Conservation (phyloP, 2,888 invertebrate genomes). For the Teinopalpus imperialis region DNA sequence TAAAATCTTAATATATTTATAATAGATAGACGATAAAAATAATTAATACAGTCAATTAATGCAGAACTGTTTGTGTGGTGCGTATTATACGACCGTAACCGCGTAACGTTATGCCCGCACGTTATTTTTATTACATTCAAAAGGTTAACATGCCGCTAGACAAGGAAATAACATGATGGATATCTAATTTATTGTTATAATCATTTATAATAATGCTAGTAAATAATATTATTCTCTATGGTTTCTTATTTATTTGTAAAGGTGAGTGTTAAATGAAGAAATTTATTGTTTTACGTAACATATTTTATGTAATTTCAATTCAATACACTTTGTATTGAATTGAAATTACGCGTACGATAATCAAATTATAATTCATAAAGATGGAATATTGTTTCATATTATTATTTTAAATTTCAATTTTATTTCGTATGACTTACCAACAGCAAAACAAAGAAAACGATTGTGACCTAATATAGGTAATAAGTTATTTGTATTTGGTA, state of each 20-base stretch:
- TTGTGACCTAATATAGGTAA: too few relatives aligned
- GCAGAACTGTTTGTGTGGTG: background rate
- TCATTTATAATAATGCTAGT: constrained; percentile 1
- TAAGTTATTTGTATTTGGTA: too few relatives aligned
- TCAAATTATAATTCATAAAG: too few relatives aligned
- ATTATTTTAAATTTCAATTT: too few relatives aligned
- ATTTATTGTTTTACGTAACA: background rate
- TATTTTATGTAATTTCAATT: background rate
- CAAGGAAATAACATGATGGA: constrained; percentile 18
- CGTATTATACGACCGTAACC: background rate
- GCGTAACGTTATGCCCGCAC: background rate
- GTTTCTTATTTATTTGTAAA: constrained; percentile 6
- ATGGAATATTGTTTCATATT: too few relatives aligned
- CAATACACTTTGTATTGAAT: too few relatives aligned
- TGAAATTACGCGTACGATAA: too few relatives aligned
- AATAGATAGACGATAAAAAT: too few relatives aligned
- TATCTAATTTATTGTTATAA: constrained; percentile 19
- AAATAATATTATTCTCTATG: constrained; percentile 5
- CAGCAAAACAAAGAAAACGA: too few relatives aligned
- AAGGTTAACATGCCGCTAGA: constrained; percentile 15
- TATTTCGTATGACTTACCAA: too few relatives aligned
- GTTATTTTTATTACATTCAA: constrained; percentile 7
- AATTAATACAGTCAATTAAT: constrained; percentile 7
- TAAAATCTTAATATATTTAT: too few relatives aligned
- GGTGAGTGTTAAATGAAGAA: background rate